Evolutionary conservation across 2,113 vertebrate genomes (phyloP).

Genomic region (Rostratula benghalensis): DNA sequence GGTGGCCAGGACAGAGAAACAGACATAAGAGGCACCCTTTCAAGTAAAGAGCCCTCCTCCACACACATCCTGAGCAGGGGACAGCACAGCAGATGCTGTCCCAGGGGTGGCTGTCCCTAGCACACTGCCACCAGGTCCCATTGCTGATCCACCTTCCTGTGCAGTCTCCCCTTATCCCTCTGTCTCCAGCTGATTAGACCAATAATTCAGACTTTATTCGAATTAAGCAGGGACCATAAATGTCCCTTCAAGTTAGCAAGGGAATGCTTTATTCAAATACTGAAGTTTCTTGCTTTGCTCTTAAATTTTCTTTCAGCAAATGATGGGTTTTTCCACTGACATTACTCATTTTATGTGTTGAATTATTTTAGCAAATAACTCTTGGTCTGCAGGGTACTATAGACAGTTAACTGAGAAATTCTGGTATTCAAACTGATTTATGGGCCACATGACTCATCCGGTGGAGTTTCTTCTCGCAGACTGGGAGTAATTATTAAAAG

Average conservation of each 20-base stretch:
- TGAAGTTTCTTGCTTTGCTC: neutral
- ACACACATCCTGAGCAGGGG: neutral
- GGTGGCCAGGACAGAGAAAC: neutral
- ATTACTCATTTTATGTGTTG: constrained; percentile 22
- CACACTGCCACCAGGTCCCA: neutral
- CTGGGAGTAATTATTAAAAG: constrained; percentile 28
- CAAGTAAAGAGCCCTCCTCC: rapidly evolving
- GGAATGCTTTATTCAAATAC: constrained; percentile 13
- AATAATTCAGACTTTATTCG: neutral
- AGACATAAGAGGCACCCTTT: neutral
- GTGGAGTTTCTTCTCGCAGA: neutral
- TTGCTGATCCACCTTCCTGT: neutral
- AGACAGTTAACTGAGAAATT: constrained; percentile 35
- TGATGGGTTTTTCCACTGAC: neutral
- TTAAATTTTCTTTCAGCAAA: constrained; percentile 24
- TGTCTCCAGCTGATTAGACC: neutral
- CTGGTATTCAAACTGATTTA: constrained; percentile 44
- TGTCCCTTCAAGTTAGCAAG: neutral
- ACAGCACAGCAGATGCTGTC: neutral
- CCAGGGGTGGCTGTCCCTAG: rapidly evolving
- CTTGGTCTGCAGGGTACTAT: neutral
- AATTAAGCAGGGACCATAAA: neutral
- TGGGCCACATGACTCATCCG: neutral
- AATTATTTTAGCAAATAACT: constrained; percentile 63
- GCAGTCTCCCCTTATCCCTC: neutral